Conservation (phyloP, 2,113 vertebrate species). For the Syrmaticus mikado region DNA sequence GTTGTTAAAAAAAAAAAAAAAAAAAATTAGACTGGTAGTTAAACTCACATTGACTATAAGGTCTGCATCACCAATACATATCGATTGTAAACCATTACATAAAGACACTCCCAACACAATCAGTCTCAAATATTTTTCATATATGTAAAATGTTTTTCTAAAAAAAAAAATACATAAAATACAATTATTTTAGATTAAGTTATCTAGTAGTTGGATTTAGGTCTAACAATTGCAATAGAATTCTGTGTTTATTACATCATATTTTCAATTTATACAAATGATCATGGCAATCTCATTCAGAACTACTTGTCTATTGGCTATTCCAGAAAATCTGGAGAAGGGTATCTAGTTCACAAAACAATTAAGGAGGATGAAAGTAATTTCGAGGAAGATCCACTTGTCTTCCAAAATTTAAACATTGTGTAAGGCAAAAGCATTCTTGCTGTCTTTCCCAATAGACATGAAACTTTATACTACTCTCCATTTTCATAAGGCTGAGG, state of each 20-base stretch:
- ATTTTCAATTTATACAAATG: background rate
- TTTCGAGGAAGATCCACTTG: background rate
- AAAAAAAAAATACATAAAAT: too few relatives aligned
- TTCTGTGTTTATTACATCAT: background rate
- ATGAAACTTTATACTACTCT: background rate
- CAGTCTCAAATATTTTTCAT: too few relatives aligned
- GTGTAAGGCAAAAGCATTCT: background rate
- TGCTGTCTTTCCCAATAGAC: background rate
- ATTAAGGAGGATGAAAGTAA: background rate
- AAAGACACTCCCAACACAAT: too few relatives aligned
- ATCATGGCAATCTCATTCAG: background rate
- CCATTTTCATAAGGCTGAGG: background rate
- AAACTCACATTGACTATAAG: too few relatives aligned
- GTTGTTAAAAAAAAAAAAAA: too few relatives aligned
- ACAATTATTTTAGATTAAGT: conserved; percentile 2
- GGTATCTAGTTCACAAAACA: background rate
- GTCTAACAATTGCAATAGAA: conserved; percentile 9
- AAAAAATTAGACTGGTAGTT: too few relatives aligned
- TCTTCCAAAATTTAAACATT: background rate
- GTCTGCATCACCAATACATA: too few relatives aligned
- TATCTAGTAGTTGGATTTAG: conserved; percentile 23
- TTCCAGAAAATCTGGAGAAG: background rate
- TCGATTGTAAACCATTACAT: too few relatives aligned
- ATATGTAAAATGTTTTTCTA: too few relatives aligned
- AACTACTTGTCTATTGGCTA: background rate